A percentile compares a stretch with the other conserved stretches of the same genome.
Evolutionary conservation across 2,113 vertebrate species (phyloP).

Genomic region (Tricholaema leucomelas): DNA sequence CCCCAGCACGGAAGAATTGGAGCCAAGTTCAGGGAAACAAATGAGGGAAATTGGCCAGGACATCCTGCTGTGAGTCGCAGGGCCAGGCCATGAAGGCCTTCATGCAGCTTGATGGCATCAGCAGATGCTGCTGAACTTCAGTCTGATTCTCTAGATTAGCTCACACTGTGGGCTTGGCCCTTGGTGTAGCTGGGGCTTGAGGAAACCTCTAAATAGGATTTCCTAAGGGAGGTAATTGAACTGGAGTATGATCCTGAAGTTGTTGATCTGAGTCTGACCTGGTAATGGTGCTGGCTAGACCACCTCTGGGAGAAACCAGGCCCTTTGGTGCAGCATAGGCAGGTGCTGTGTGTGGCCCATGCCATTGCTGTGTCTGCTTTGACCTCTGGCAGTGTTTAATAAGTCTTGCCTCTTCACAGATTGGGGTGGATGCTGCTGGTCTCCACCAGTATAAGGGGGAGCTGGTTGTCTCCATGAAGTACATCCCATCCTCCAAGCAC

Average conservation of each 20-base stretch:
- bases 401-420: constrained; percentile 42
- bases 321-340: neutral
- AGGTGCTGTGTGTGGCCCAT: neutral
- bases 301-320: neutral
- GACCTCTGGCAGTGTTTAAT: neutral
- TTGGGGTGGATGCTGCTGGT: constrained; percentile 37
- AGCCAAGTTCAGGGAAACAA: neutral
- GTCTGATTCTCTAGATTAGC: neutral
- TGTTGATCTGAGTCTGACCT: neutral
- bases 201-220: neutral
- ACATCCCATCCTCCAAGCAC: constrained; percentile 79
- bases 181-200: neutral
- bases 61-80: neutral
- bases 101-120: neutral
- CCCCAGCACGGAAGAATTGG: accelerated
- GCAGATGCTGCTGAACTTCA: neutral
- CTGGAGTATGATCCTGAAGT: neutral
- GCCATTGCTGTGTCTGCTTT: accelerated
- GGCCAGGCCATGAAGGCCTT: neutral
- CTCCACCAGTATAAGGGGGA: constrained; percentile 85
- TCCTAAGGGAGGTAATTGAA: neutral
- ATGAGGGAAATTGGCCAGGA: neutral
- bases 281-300: neutral
- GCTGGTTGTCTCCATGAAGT: constrained; percentile 92
- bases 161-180: neutral